These are phyloP conservation scores for Sphinx pinastri DNA, from an alignment of 2,888 invertebrate genomes.

Conservation along the genomic window DNA sequence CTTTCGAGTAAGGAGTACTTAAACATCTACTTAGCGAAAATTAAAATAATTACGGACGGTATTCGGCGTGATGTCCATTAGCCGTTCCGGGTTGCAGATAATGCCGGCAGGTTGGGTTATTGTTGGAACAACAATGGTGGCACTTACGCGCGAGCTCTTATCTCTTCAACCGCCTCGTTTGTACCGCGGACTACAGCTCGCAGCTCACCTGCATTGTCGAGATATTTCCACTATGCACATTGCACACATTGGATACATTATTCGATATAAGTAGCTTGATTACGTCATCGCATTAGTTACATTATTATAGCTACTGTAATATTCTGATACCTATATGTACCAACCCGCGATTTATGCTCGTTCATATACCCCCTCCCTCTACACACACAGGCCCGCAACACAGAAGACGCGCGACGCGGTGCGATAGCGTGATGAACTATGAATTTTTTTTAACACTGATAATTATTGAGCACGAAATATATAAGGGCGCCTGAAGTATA, in stretches of 20 bases:
- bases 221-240: constrained; percentile 46
- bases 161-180: constrained; percentile 72
- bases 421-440: no score
- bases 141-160: constrained; percentile 68
- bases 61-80: constrained; percentile 68
- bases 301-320: no score
- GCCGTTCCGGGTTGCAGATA: constrained; percentile 64
- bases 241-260: background rate
- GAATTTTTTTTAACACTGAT: no score
- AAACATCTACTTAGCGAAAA: constrained; percentile 63
- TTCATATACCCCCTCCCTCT: no score
- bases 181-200: constrained; percentile 57
- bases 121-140: constrained; percentile 70
- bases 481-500: no score
- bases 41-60: constrained; percentile 71
- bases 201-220: constrained; percentile 62
- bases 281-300: no score
- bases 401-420: no score
- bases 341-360: no score
- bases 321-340: no score
- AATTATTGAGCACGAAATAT: no score
- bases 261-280: no score
- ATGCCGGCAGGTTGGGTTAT: constrained; percentile 65
- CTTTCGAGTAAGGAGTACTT: constrained; percentile 61
- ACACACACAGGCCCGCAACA: no score